Conservation (phyloP, 2,888 invertebrate species). For the Chrysomela aeneicollis region DNA sequence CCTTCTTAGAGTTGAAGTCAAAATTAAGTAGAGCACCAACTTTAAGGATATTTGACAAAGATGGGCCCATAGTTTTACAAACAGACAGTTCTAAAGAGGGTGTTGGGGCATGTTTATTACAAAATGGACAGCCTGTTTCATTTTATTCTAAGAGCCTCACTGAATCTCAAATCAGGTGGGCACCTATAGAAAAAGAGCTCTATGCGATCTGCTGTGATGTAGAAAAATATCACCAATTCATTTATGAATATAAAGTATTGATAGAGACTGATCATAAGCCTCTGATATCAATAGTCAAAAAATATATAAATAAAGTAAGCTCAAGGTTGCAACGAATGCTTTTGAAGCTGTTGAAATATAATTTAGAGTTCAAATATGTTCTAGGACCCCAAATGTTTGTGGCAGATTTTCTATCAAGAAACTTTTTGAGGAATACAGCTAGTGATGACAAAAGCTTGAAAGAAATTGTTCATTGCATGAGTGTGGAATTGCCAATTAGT, state of each 20-base stretch:
- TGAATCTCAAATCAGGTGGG: not conserved
- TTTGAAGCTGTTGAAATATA: constrained; percentile 2
- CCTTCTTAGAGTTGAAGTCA: constrained; percentile 8
- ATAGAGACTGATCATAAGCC: not conserved
- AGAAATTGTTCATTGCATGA: constrained; percentile 11
- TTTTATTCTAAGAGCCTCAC: constrained; percentile 2
- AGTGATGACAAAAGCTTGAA: constrained; percentile 3
- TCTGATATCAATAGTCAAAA: no score
- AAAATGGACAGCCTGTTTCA: constrained; percentile 2
- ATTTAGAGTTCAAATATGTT: not conserved
- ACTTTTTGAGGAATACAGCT: not conserved
- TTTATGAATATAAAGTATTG: constrained; percentile 2
- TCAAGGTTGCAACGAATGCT: not conserved
- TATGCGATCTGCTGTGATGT: no score
- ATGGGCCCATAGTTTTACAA: constrained; percentile 5
- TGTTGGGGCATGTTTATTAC: not conserved
- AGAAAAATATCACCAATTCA: not conserved
- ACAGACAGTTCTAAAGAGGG: constrained; percentile 8
- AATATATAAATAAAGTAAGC: not conserved
- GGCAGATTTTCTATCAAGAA: not conserved
- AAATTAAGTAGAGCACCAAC: constrained; percentile 8
- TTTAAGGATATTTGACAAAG: not conserved
- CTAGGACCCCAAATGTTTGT: constrained; percentile 1
- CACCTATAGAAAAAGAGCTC: no score
- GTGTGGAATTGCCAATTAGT: not conserved